These are phyloP conservation scores for Drosophila asahinai DNA, from an alignment of 1,140 invertebrate species.

Conservation along the genomic window DNA sequence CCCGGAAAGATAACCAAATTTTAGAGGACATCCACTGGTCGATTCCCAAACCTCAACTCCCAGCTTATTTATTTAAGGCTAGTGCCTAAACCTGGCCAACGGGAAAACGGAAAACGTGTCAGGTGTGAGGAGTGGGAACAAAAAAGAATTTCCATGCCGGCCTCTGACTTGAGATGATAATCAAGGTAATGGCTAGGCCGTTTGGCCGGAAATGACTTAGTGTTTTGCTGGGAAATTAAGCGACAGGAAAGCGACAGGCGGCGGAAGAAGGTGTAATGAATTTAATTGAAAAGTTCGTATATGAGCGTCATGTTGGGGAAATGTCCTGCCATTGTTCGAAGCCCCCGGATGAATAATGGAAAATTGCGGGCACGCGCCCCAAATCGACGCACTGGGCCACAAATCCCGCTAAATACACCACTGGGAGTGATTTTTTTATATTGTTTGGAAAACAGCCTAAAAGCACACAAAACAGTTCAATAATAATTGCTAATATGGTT, in stretches of 20 bases:
- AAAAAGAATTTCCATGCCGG: conserved; percentile 49
- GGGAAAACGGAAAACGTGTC: conserved; percentile 24
- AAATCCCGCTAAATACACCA: conserved; percentile 56
- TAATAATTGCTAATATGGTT: conserved; percentile 46
- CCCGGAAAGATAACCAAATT: background rate
- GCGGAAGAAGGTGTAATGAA: conserved; percentile 76
- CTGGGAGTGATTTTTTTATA: conserved; percentile 35
- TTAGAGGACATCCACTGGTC: conserved; percentile 15
- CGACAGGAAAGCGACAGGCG: conserved; percentile 37
- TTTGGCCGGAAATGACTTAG: conserved; percentile 79
- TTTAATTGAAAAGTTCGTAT: conserved; percentile 77
- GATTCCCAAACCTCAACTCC: background rate
- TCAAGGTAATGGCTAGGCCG: conserved; percentile 73
- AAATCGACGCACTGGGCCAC: conserved; percentile 56
- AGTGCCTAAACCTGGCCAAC: conserved; percentile 22
- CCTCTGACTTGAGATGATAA: conserved; percentile 73
- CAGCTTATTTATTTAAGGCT: conserved; percentile 31
- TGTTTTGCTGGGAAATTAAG: conserved; percentile 73
- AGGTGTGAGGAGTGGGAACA: conserved; percentile 13
- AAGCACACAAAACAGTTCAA: conserved; percentile 49
- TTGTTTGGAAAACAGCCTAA: conserved; percentile 12
- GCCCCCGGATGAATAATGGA: conserved; percentile 24
- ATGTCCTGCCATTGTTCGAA: conserved; percentile 42
- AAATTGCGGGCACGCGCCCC: conserved; percentile 54
- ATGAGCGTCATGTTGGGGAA: conserved; percentile 54